A percentile compares a stretch with the other conserved stretches of the same genome.
Evolutionary conservation across 2,888 invertebrate genomes (phyloP).

Genomic region (Cephonodes hylas): DNA sequence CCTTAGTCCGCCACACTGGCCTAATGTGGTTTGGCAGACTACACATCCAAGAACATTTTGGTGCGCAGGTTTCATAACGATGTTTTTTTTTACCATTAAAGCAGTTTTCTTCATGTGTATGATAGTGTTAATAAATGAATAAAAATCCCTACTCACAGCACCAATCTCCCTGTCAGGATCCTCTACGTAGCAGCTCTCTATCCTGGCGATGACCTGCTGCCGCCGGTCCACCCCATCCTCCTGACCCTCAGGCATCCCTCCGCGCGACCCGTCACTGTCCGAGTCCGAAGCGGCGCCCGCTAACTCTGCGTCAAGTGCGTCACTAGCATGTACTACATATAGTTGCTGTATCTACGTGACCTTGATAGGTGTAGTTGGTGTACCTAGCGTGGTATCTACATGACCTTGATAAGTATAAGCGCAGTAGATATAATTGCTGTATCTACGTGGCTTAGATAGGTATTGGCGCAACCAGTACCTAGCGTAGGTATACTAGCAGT

Average conservation of each 20-base stretch:
- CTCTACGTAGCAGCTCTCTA: constrained; percentile 58
- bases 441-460: not conserved
- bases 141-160: constrained; percentile 72
- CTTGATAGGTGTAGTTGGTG: not conserved
- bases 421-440: not conserved
- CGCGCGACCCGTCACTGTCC: constrained; percentile 66
- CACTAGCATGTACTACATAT: constrained; percentile 11
- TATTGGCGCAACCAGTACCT: no score
- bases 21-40: no score
- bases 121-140: no score
- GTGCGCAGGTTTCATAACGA: no score
- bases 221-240: constrained; percentile 26
- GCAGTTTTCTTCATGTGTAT: no score
- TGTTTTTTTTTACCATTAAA: no score
- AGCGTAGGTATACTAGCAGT: no score
- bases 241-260: constrained; percentile 46
- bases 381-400: not conserved
- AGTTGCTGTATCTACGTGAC: not conserved
- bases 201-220: constrained; percentile 45
- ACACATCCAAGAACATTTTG: no score
- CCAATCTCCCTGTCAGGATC: constrained; percentile 77
- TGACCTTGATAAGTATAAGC: not conserved
- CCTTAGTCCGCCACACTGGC: no score
- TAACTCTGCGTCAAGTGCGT: constrained; percentile 57
- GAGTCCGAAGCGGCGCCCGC: constrained; percentile 72